Evolutionary conservation across 2,797 vertebrate species (phyloP).

Genomic region (Simalia tracyae): DNA sequence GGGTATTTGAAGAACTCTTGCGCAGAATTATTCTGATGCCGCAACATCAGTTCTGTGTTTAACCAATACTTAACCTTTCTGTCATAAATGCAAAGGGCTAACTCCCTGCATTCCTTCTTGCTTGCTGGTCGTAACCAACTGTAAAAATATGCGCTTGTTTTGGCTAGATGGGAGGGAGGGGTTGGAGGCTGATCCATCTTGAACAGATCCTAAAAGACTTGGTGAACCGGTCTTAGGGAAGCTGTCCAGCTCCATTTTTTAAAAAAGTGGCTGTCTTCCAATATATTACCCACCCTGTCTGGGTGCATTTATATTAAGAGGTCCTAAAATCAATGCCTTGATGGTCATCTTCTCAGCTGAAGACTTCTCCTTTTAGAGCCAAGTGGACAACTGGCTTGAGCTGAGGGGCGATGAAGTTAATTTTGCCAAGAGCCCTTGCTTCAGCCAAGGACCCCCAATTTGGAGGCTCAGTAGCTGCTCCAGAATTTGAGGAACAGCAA

Average conservation of each 20-base stretch:
- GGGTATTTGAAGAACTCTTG: background rate
- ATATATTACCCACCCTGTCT: background rate
- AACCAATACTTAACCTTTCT: background rate
- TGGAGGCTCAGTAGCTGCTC: background rate
- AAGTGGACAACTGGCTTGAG: slow-evolving; percentile 49
- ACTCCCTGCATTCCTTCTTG: background rate
- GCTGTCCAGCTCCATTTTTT: background rate
- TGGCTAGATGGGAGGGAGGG: background rate
- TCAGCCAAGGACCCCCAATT: background rate
- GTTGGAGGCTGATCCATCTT: background rate
- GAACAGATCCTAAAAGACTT: background rate
- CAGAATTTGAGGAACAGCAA: background rate
- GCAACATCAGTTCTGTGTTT: background rate
- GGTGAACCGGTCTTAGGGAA: background rate
- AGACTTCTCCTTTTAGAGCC: slow-evolving; percentile 44
- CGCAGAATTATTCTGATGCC: background rate
- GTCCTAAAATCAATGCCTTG: slow-evolving; percentile 37
- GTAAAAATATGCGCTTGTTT: background rate
- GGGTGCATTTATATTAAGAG: background rate
- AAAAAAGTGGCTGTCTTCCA: background rate
- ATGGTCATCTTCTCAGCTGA: slow-evolving; percentile 34
- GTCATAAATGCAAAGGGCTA: background rate
- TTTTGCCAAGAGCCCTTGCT: slow-evolving; percentile 1
- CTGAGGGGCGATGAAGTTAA: background rate
- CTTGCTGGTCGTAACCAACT: background rate